These are phyloP conservation scores for Cyprinus carpio DNA, from an alignment of 2,113 vertebrate genomes.

Conservation along the genomic window DNA sequence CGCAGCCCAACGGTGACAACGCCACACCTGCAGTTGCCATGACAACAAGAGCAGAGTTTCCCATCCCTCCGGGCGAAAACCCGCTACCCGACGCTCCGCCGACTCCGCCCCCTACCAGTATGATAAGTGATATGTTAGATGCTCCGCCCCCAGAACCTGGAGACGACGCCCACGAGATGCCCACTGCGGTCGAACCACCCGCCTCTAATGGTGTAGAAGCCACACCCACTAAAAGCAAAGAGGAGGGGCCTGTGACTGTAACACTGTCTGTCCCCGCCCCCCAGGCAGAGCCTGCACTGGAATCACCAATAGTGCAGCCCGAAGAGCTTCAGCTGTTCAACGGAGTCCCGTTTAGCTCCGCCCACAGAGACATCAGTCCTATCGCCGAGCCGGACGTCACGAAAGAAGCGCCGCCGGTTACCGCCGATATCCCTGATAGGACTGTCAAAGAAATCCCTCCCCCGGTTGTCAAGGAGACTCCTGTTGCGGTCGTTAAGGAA, in stretches of 20 bases:
- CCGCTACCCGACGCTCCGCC: too few species aligned
- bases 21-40: conserved; percentile 77
- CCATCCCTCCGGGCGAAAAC: conserved; percentile 59
- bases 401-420: conserved; percentile 41
- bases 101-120: too few species aligned
- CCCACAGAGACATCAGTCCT: conserved; percentile 83
- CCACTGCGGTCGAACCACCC: conserved; percentile 65
- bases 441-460: conserved; percentile 34
- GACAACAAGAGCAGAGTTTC: conserved; percentile 75
- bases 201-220: conserved; percentile 74
- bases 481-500: neutral
- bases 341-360: too few species aligned
- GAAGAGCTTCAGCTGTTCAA: too few species aligned
- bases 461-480: neutral
- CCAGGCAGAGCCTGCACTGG: too few species aligned
- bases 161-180: conserved; percentile 64
- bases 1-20: conserved; percentile 85
- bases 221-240: conserved; percentile 25
- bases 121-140: too few species aligned
- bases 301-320: too few species aligned
- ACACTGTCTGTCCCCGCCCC: too few species aligned
- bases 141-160: conserved; percentile 69
- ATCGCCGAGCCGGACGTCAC: conserved; percentile 84
- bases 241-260: conserved; percentile 56
- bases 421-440: conserved; percentile 6